These are phyloP conservation scores for Phataginus tetradactyla DNA, from an alignment of 2,797 vertebrate genomes.

Conservation along the genomic window DNA sequence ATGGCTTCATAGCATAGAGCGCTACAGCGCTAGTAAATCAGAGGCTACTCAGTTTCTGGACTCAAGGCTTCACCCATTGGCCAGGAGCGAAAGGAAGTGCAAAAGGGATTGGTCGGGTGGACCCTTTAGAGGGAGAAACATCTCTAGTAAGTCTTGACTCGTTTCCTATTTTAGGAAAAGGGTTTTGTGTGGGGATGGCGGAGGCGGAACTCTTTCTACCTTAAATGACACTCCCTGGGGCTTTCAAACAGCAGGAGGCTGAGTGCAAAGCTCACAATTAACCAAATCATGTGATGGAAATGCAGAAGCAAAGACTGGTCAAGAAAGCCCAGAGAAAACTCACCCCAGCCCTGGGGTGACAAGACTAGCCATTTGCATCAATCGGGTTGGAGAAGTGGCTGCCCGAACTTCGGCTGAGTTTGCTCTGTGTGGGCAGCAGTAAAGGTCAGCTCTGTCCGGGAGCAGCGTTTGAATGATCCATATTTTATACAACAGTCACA, in stretches of 20 bases:
- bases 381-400: not conserved
- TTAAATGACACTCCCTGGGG: constrained; percentile 9
- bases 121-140: not conserved
- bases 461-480: constrained; percentile 10
- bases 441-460: not conserved
- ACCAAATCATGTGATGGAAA: constrained; percentile 21
- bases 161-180: not conserved
- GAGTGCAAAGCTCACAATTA: constrained; percentile 4
- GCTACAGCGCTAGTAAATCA: not conserved
- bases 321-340: not conserved
- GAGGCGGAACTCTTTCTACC: not conserved
- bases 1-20: constrained; percentile 62
- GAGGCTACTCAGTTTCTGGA: not conserved
- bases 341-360: not conserved
- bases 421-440: not conserved
- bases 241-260: constrained; percentile 16
- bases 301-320: not conserved
- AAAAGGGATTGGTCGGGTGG: not conserved
- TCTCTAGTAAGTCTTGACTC: not conserved
- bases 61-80: not conserved
- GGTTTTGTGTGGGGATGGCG: not conserved
- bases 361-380: not conserved
- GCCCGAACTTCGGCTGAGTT: not conserved
- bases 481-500: constrained; percentile 63
- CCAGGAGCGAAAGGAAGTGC: not conserved